Base-by-base conservation (phyloP, 2,113 vertebrate species). In the Pseudopipra pipra region DNA sequence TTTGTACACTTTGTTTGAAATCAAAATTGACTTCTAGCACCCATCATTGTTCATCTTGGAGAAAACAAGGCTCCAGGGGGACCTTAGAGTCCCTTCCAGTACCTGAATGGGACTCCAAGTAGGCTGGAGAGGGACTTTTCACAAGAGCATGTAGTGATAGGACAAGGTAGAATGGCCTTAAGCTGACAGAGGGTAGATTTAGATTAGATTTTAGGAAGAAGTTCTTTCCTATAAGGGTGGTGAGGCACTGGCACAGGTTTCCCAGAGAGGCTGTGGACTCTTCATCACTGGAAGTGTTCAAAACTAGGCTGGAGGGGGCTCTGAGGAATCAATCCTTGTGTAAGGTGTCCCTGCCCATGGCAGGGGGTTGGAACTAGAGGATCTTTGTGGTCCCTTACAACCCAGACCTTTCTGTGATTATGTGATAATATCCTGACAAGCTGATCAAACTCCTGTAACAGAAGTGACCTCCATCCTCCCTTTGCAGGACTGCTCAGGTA, bases 401-500 rank as follows among this genome's bases (percentile, higher is more conserved):
- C 27, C 20, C 47, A 52, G 35, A 52, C 20, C 68, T 52, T 39
- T 52, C n/a, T 37, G 14, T 66, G 30, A 46, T 46, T 66, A 22
- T 46, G 47, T 30, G 47, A 37, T 14, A 37, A 90, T 23, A 92
- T 61, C 25, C 33, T 67, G 65, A 89, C 43, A 80, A 78, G 35
- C 43, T 83, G 54, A 92, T 28, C 43, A 61, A 85, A 47, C 23
- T 74, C 59, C 41, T 52, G 14, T 25, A 68, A n/a, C 27, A 90
- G 72, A 19, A 39, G 2, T 75, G 86, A 90, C 89, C 72, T 85
- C 30, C 25, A 12, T 67, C 56, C 86, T 59, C 65, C 59, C 68
- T 93, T 92, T 84, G 44, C 68, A 55, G 54, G 79, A 83, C 73
- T 95, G 83, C 83, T 93, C 89, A 59, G 51, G 33, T 74, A 73